Evolutionary conservation across 2,888 invertebrate species (phyloP), one percentile per base, ranked within the genome.

Genomic region (Cheilosia urbana): DNA sequence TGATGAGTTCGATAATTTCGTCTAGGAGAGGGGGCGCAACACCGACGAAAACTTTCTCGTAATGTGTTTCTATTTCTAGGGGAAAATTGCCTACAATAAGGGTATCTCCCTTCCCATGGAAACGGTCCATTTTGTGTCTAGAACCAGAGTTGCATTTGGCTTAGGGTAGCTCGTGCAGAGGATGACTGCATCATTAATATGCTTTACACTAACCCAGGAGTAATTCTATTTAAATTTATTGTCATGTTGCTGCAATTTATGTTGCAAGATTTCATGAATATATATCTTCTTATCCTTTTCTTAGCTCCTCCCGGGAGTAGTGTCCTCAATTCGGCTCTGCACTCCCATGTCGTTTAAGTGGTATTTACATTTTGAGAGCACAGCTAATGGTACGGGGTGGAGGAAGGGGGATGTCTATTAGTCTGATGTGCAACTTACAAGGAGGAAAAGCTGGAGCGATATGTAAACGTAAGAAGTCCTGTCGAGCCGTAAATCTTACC

Each of bases 221-320:
- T 75, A 79, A 84, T 79, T 79, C 79, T 65, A 40, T 75, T 75
- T 79, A 75, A 76, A 85, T 80, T 85, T 80, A 80, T 80, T 71
- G 75, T 66, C 60, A 80, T 80, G 69, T 71, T 76, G 75, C 71
- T 71, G 69, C 53, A 66, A 84, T 84, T 75, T 84, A 76, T 80
- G 60, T 76, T 53, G 30, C 40, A 45, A 45, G 49, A 85, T 71
- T 80, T 49, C 71, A 7, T 13, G n/a, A 75, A 45, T 49, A 49
- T 57, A 45, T 42, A 47, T 55, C 21, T 55, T 53, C 73, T 17
- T 60, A 66, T 60, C 45, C 45, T 17, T 66, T 57, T 34, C 19
- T n/a, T 30, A 57, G 13, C 21, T 30, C 40, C 37, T 7, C 60
- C 13, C 15, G 62, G 49, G 27, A 21, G 55, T 49, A 11, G 55